Evolutionary conservation across 2,888 invertebrate species (phyloP), one percentile per base, ranked within the genome.

Genomic region (Xanthorhoe designata): DNA sequence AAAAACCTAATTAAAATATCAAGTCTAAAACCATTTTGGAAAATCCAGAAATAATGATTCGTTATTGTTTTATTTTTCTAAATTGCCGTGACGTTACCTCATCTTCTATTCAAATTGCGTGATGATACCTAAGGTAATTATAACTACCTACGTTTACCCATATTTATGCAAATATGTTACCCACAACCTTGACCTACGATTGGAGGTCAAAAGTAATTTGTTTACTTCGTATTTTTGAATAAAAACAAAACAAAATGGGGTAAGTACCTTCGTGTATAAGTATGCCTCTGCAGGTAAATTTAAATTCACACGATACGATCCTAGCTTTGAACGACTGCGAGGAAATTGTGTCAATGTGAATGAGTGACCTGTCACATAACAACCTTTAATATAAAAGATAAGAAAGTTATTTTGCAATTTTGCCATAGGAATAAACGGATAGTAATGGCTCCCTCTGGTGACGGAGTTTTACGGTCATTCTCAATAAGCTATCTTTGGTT

Each of bases 171-270:
- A 19, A 50, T 18, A 18, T 50, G 18, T 10, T 15, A 15, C 47
- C 3, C 49, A 50, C 10, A 18, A 35, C 32, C 53, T 54, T 54
- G 53, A 35, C 53, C 35, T 17, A 54, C 53, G 35, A 10, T 42
- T 42, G 53, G 13, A 54, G 53, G 53, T 54, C 1, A 18, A 35
- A 4, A 10, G 35, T 54, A 35, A 54, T 38, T 54, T 54, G 53
- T 54, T 54, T 54, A 54, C 49, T 54, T 15, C 35, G 35, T 18
- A 50, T 18, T 50, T 50, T 50, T 18, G 3, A 50, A 10, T 18
- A 42, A 42, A 42, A 42, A 42, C 38, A 42, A 42, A 42, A 42
- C 38, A 13, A 42, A 42, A 42, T 42, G 38, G 38, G 38, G 38
- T 42, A 13, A 32, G 32, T 32, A 32, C 32, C 32, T 32, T 3